Evolutionary conservation across 1,140 invertebrate genomes (phyloP).

Genomic region (Drosophila pandora): DNA sequence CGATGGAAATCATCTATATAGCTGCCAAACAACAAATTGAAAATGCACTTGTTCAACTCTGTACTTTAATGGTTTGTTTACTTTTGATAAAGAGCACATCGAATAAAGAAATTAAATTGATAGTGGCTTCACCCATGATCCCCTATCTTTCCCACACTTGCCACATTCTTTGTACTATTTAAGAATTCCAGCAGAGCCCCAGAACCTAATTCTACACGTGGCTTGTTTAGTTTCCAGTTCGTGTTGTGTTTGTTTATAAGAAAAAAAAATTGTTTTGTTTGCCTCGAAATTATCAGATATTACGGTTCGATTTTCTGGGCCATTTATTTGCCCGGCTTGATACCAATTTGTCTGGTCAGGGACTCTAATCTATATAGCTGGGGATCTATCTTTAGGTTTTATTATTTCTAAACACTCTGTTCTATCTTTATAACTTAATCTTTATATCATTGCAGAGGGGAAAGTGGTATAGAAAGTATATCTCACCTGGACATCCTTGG

Average conservation of each 20-base stretch:
- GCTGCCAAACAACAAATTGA: background rate
- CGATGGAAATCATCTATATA: background rate
- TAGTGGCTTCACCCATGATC: slow-evolving; percentile 42
- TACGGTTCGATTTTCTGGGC: slow-evolving; percentile 32
- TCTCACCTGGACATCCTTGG: slow-evolving; percentile 88
- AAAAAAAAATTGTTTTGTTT: slow-evolving; percentile 36
- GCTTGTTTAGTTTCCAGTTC: slow-evolving; percentile 78
- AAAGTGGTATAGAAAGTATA: background rate
- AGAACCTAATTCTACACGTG: slow-evolving; percentile 1
- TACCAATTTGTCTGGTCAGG: slow-evolving; percentile 71
- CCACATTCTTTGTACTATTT: slow-evolving; percentile 27
- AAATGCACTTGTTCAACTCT: background rate
- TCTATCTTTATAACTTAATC: slow-evolving; percentile 58
- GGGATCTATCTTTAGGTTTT: slow-evolving; percentile 30
- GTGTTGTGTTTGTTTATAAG: slow-evolving; percentile 71
- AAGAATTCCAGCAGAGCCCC: slow-evolving; percentile 67
- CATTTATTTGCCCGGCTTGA: slow-evolving; percentile 74
- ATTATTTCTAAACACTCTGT: slow-evolving; percentile 62
- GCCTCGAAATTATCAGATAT: slow-evolving; percentile 61
- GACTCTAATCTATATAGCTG: background rate
- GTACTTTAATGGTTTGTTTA: slow-evolving; percentile 56
- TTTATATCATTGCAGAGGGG: background rate
- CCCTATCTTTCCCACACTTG: background rate
- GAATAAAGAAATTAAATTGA: slow-evolving; percentile 67
- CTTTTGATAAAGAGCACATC: slow-evolving; percentile 66